phyloP scores from a whole-genome alignment of 2,888 invertebrate genomes.

The Saturnia pavonia region DNA sequence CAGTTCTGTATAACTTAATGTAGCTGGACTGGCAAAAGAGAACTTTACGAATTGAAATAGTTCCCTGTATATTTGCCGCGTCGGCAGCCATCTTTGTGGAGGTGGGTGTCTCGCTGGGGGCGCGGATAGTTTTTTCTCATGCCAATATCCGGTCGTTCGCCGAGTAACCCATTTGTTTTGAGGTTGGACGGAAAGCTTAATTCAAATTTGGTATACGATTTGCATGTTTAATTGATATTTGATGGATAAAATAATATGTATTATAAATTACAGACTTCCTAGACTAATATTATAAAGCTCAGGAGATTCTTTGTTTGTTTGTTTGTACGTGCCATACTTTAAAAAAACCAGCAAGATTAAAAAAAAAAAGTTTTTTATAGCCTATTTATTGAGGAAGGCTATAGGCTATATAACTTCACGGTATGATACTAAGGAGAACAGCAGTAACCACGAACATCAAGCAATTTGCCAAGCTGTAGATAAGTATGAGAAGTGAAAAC shows the following conservation, averaged over 20 bases:
- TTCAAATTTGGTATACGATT: conserved; percentile 18
- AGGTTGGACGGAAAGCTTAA: conserved; percentile 39
- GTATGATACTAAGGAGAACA: too few relatives aligned
- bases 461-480: too few relatives aligned
- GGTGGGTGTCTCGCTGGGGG: conserved; percentile 39
- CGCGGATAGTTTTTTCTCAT: conserved; percentile 58
- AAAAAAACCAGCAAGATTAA: too few relatives aligned
- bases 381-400: too few relatives aligned
- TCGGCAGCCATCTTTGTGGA: conserved; percentile 70
- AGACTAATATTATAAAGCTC: too few relatives aligned
- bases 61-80: conserved; percentile 67
- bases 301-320: too few relatives aligned
- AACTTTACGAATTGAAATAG: conserved; percentile 79
- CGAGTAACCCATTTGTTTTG: conserved; percentile 57
- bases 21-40: conserved; percentile 64
- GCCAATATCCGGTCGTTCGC: conserved; percentile 58
- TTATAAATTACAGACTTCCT: too few relatives aligned
- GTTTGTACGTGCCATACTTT: too few relatives aligned
- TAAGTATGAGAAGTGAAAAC: too few relatives aligned
- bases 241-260: neutral
- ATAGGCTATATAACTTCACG: too few relatives aligned
- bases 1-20: conserved; percentile 56
- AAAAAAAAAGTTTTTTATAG: too few relatives aligned
- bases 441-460: too few relatives aligned
- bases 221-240: conserved; percentile 16